Conservation (phyloP, 2,113 vertebrate species). For the Neotragus moschatus region DNA sequence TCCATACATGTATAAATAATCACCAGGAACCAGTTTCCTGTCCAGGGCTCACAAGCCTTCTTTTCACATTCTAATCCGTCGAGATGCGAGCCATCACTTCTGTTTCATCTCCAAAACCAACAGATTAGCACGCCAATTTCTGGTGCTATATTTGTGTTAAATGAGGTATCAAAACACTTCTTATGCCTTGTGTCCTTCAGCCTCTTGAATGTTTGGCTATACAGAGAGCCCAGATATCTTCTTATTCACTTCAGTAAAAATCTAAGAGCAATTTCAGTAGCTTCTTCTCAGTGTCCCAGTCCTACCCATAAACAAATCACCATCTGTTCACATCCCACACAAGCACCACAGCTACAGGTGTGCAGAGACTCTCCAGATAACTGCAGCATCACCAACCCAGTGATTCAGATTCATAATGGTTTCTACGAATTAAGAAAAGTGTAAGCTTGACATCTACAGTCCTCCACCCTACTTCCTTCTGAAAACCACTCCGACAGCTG, state of each 20-base stretch:
- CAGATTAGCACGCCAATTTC: neutral
- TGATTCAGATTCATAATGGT: neutral
- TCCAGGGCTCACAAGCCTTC: neutral
- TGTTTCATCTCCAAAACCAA: neutral
- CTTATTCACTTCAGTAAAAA: constrained; percentile 25
- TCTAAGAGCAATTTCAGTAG: neutral
- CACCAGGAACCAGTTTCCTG: neutral
- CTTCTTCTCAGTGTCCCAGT: neutral
- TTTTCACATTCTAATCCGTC: neutral
- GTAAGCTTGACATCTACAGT: neutral
- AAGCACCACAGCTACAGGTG: neutral
- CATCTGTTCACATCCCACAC: neutral
- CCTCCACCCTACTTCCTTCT: neutral
- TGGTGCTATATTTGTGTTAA: neutral
- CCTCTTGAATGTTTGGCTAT: neutral
- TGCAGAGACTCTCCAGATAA: neutral
- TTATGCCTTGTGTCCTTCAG: neutral
- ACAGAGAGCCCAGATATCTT: neutral
- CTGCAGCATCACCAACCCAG: neutral
- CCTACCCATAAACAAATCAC: neutral
- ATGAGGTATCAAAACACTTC: neutral
- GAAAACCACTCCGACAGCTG: neutral
- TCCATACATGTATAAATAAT: neutral
- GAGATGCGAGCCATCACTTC: neutral
- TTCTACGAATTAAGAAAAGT: constrained; percentile 13